Conservation (phyloP, 1,140 invertebrate genomes). For the Brachionus plicatilis region DNA sequence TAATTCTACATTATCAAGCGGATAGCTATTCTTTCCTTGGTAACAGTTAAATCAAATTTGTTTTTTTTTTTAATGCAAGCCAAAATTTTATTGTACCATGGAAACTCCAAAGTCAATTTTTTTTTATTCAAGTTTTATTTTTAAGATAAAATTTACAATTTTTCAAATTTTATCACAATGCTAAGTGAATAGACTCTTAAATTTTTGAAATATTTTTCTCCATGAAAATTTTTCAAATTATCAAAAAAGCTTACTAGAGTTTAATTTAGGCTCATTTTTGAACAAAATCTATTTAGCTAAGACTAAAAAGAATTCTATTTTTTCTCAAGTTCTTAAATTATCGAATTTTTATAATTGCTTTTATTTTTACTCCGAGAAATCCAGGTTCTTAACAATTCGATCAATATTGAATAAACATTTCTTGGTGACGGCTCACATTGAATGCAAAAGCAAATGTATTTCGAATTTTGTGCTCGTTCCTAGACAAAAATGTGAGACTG, state of each 20-base stretch:
- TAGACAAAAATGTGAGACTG: neutral
- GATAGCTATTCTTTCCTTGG: neutral
- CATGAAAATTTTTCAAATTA: neutral
- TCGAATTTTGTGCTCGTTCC: neutral
- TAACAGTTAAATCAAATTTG: neutral
- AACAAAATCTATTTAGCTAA: neutral
- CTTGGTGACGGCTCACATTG: neutral
- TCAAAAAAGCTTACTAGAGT: neutral
- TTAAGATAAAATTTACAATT: constrained; percentile 3
- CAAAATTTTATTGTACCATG: neutral
- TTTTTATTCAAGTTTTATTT: neutral
- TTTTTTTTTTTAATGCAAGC: neutral
- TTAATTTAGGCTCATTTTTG: neutral
- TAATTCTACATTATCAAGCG: neutral
- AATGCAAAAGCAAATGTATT: neutral
- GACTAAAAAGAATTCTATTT: neutral
- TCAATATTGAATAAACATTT: neutral
- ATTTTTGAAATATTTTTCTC: neutral
- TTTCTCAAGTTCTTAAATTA: neutral
- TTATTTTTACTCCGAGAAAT: neutral
- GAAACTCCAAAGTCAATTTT: neutral
- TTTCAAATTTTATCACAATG: neutral
- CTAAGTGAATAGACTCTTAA: neutral
- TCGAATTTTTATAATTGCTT: neutral
- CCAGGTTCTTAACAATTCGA: neutral